Conservation (phyloP, 2,888 invertebrate species). For the Drosophila antonietae region DNA sequence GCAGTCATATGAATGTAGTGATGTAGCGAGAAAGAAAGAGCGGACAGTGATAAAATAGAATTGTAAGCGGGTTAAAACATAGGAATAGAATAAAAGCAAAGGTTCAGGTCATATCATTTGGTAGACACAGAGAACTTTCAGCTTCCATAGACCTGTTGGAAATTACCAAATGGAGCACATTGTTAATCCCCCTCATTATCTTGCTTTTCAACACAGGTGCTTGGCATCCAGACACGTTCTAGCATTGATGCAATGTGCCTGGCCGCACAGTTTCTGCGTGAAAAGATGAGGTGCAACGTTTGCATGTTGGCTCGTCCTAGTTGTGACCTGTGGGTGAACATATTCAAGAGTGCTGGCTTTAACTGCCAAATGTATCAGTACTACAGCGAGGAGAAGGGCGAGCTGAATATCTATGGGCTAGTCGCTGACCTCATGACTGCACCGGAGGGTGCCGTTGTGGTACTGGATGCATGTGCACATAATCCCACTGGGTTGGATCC, state of each 20-base stretch:
- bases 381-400: slow-evolving; percentile 17
- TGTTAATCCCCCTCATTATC: slow-evolving; percentile 22
- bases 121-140: not conserved
- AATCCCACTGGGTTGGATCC: slow-evolving; percentile 52
- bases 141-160: not conserved
- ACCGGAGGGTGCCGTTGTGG: slow-evolving; percentile 47
- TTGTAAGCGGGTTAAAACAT: not conserved
- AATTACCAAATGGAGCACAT: not conserved
- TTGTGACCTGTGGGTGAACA: slow-evolving; percentile 20
- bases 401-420: slow-evolving; percentile 53
- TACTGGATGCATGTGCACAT: slow-evolving; percentile 56
- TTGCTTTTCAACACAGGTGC: slow-evolving; percentile 21
- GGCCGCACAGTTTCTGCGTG: slow-evolving; percentile 45
- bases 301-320: slow-evolving; percentile 46
- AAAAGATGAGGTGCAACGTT: slow-evolving; percentile 37
- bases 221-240: slow-evolving; percentile 52
- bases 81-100: not conserved
- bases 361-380: slow-evolving; percentile 47
- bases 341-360: slow-evolving; percentile 45
- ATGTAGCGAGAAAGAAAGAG: too few species aligned
- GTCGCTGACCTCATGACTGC: slow-evolving; percentile 57
- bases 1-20: not conserved
- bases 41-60: not conserved
- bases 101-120: not conserved
- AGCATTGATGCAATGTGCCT: slow-evolving; percentile 43